These are phyloP conservation scores for Tenebrosternarchus preto DNA, from an alignment of 2,113 vertebrate genomes.

Conservation along the genomic window DNA sequence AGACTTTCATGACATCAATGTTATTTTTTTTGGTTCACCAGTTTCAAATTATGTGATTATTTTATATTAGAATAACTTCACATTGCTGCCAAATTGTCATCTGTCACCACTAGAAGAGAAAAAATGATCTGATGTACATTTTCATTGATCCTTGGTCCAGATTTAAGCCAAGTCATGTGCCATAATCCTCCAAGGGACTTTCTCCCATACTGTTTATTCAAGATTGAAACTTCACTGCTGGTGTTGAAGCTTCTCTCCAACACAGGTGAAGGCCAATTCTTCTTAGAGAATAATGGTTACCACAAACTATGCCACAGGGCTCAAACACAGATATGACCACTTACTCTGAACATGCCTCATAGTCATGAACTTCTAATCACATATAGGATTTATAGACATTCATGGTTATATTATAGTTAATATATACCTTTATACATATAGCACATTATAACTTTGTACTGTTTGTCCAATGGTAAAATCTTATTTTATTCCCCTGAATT, in stretches of 20 bases:
- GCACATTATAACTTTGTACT: no score
- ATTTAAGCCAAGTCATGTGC: neutral
- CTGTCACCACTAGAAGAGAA: neutral
- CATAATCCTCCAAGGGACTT: neutral
- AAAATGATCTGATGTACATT: neutral
- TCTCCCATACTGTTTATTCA: neutral
- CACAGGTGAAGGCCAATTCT: neutral
- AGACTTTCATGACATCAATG: no score
- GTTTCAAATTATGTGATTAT: neutral
- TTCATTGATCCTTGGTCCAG: neutral
- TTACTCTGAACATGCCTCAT: neutral
- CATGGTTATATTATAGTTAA: neutral
- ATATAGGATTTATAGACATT: no score
- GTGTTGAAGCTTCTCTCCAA: neutral
- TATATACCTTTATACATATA: neutral
- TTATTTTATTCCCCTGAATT: constrained; percentile 16
- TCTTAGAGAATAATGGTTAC: neutral
- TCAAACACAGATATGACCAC: neutral
- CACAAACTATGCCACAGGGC: neutral
- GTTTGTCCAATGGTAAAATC: neutral
- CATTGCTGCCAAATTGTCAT: neutral
- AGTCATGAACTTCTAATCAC: no score
- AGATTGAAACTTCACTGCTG: neutral
- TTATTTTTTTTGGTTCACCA: neutral
- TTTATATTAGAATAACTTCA: neutral